These are phyloP conservation scores for Apomyelois bistriatella DNA, from an alignment of 2,888 invertebrate genomes.

Conservation along the genomic window DNA sequence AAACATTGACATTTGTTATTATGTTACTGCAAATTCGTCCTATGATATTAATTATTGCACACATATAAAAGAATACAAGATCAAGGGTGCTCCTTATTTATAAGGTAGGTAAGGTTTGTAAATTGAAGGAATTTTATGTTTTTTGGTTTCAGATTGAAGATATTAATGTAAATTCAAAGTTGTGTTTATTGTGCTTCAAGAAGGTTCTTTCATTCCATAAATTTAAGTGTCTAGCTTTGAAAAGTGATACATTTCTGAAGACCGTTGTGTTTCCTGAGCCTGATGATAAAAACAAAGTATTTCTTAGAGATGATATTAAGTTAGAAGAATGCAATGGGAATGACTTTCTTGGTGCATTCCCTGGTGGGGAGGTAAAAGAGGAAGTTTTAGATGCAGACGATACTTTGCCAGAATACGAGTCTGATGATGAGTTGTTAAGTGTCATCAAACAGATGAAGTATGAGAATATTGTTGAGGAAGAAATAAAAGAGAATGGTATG, in stretches of 20 bases:
- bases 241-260: constrained; percentile 47
- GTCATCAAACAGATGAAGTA: constrained; percentile 45
- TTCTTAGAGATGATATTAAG: constrained; percentile 22
- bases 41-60: too few species aligned
- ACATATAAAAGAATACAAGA: too few species aligned
- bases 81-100: too few species aligned
- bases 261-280: constrained; percentile 15
- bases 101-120: too few species aligned
- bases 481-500: constrained; percentile 44
- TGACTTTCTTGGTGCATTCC: constrained; percentile 15
- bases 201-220: constrained; percentile 50
- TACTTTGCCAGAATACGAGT: constrained; percentile 28
- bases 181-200: constrained; percentile 55
- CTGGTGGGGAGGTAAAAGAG: constrained; percentile 26
- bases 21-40: too few species aligned
- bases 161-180: constrained; percentile 42
- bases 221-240: constrained; percentile 53
- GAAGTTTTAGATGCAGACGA: constrained; percentile 16
- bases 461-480: constrained; percentile 36
- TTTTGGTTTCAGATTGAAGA: constrained; percentile 39
- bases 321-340: constrained; percentile 21
- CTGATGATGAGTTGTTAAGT: constrained; percentile 59
- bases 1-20: too few species aligned
- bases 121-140: too few species aligned
- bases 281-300: constrained; percentile 30